A percentile compares a stretch with the other conserved stretches of the same genome.
Conservation (phyloP, 2,797 vertebrate species). For the Furcifer pardalis region DNA sequence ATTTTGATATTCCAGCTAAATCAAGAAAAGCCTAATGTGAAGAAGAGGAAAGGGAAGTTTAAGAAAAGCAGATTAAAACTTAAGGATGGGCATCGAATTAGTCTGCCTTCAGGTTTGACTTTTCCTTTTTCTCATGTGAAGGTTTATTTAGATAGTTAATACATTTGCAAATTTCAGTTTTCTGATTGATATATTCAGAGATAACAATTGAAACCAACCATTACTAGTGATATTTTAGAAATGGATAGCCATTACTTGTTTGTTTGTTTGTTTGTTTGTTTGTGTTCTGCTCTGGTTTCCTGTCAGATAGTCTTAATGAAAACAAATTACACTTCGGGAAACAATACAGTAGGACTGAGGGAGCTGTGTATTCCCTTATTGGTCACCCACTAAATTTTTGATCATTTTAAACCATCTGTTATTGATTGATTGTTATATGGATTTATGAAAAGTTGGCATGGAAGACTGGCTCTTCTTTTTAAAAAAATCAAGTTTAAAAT, state of each 20-base stretch:
- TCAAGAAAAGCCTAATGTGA: constrained; percentile 93
- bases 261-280: no score
- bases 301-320: not conserved
- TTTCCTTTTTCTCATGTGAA: not conserved
- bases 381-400: not conserved
- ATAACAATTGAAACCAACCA: not conserved
- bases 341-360: not conserved
- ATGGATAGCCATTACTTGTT: not conserved
- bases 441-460: not conserved
- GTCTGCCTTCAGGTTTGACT: constrained; percentile 90
- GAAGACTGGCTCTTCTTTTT: not conserved
- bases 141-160: not conserved
- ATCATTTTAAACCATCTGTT: not conserved
- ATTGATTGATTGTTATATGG: no score
- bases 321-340: not conserved
- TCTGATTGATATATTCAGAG: not conserved
- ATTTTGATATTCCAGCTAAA: constrained; percentile 96
- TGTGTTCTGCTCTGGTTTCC: not conserved
- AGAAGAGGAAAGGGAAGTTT: constrained; percentile 95
- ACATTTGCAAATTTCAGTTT: not conserved
- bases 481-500: not conserved
- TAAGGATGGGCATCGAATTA: constrained; percentile 95
- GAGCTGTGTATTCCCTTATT: not conserved
- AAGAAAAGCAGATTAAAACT: constrained; percentile 90
- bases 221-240: not conserved